phyloP scores from a whole-genome alignment of 2,888 invertebrate species.

The Coenonympha arcania region DNA sequence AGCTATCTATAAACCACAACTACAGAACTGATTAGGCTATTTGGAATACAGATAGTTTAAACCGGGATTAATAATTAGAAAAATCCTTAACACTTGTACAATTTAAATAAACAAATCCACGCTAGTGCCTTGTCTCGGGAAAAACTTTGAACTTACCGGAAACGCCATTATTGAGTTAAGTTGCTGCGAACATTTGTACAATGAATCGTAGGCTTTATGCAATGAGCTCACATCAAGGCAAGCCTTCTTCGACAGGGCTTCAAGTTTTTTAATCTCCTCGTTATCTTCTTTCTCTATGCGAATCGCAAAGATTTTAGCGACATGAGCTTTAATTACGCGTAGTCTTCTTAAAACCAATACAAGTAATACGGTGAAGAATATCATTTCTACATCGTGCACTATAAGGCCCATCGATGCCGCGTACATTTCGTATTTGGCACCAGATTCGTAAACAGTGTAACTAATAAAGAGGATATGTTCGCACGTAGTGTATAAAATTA shows the following conservation, averaged over 20 bases:
- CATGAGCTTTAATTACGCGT: conserved; percentile 45
- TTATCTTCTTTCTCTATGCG: background rate
- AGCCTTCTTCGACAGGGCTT: conserved; percentile 40
- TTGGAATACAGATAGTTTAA: no score
- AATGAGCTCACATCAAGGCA: conserved; percentile 43
- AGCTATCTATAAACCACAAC: no score
- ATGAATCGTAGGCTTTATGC: conserved; percentile 48
- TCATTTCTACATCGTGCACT: conserved; percentile 46
- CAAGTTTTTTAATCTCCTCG: conserved; percentile 30
- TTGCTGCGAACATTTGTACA: conserved; percentile 49
- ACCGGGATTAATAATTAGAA: no score
- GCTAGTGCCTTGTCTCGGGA: no score
- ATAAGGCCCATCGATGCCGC: conserved; percentile 33
- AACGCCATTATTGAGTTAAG: conserved; percentile 52
- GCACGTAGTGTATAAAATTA: conserved; percentile 28
- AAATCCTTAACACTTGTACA: no score
- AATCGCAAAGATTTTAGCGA: conserved; percentile 36
- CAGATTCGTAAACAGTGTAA: background rate
- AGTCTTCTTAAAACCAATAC: conserved; percentile 40
- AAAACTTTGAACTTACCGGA: conserved; percentile 50
- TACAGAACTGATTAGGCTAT: no score
- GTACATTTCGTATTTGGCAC: background rate
- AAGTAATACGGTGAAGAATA: conserved; percentile 41
- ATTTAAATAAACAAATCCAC: background rate
- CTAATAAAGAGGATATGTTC: conserved; percentile 30